Percentiles rank a stretch among this genome's conserved stretches.
Evolutionary conservation across 2,797 vertebrate genomes (phyloP).

Genomic region (Acanthurus tractus): DNA sequence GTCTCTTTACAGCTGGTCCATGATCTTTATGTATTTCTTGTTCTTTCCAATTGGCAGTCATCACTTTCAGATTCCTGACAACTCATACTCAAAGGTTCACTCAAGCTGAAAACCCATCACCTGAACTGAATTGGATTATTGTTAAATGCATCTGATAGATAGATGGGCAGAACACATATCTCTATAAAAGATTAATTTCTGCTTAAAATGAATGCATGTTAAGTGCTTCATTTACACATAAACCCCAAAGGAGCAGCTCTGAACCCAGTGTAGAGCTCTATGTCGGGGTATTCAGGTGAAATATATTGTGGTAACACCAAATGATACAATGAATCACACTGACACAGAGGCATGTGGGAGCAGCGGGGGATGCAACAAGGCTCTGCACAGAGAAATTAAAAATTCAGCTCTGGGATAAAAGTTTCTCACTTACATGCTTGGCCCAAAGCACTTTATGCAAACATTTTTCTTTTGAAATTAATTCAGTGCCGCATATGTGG

Average conservation of each 20-base stretch:
- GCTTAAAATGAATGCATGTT: neutral
- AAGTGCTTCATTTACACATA: neutral
- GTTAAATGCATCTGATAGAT: neutral
- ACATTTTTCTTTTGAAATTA: conserved; percentile 74
- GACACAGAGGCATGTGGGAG: conserved; percentile 15
- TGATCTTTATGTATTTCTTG: too few relatives aligned
- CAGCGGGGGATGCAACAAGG: conserved; percentile 2
- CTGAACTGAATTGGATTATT: neutral
- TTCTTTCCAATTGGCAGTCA: too few relatives aligned
- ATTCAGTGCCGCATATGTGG: conserved; percentile 73
- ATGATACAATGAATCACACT: conserved; percentile 31
- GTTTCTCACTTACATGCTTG: conserved; percentile 42
- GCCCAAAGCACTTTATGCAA: conserved; percentile 53
- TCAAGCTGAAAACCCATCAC: neutral
- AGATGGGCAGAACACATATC: neutral
- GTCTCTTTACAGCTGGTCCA: too few relatives aligned
- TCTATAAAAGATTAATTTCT: conserved; percentile 8
- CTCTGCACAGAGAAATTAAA: conserved; percentile 28
- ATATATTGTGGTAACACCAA: neutral
- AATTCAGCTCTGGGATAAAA: conserved; percentile 46
- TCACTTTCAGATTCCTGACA: too few relatives aligned
- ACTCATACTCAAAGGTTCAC: too few relatives aligned
- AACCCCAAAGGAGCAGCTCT: neutral
- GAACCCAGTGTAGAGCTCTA: neutral
- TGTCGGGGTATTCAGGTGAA: conserved; percentile 9